Evolutionary conservation across 2,797 vertebrate genomes (phyloP).

Genomic region (Meriones psammophilus): DNA sequence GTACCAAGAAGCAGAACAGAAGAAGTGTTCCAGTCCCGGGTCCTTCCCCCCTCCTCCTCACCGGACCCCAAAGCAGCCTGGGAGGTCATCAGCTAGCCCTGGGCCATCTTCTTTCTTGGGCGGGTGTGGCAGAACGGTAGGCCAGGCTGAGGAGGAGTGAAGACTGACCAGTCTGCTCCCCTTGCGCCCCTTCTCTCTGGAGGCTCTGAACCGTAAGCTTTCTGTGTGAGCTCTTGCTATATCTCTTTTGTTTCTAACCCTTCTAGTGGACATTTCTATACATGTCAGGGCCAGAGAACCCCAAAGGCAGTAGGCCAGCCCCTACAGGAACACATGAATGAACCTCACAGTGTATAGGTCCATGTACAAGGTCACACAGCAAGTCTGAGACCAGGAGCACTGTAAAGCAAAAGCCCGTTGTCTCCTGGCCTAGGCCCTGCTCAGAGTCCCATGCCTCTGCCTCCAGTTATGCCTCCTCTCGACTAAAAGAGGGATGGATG

Average conservation of each 20-base stretch:
- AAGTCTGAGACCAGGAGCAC: not conserved
- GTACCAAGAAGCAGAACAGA: not conserved
- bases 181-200: not conserved
- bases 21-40: not conserved
- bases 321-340: not conserved
- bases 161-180: not conserved
- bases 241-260: not conserved
- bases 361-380: not conserved
- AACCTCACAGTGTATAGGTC: not conserved
- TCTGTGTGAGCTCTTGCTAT: not conserved
- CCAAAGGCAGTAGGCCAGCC: not conserved
- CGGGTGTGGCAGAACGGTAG: not conserved
- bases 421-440: not conserved
- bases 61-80: not conserved
- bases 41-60: not conserved
- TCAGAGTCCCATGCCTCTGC: not conserved
- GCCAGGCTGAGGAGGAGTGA: not conserved
- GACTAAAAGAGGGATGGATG: not conserved
- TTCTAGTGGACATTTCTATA: not conserved
- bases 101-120: not conserved
- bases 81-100: not conserved
- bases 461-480: not conserved
- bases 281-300: not conserved
- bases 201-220: not conserved
- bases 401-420: not conserved